phyloP scores from a whole-genome alignment of 2,113 vertebrate genomes.

The Lycaon pictus region DNA sequence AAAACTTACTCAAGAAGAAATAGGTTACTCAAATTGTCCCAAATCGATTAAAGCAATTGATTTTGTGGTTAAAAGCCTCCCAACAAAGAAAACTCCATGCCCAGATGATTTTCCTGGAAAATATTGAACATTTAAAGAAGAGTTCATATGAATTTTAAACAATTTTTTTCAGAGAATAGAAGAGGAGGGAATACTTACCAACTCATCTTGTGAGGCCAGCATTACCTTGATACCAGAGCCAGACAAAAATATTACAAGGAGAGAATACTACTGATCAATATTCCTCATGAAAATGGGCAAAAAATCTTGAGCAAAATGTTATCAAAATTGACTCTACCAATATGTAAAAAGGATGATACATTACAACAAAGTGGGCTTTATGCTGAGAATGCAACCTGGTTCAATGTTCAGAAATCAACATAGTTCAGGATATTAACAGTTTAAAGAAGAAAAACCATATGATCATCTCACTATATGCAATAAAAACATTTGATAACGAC shows the following conservation, averaged over 20 bases:
- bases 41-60: background rate
- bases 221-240: background rate
- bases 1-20: background rate
- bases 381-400: background rate
- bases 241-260: background rate
- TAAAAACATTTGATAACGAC: background rate
- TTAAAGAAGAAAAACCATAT: constrained; percentile 38
- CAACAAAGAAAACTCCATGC: background rate
- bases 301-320: constrained; percentile 10
- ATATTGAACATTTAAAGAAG: background rate
- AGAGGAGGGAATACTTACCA: background rate
- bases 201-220: background rate
- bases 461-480: background rate
- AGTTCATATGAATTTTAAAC: background rate
- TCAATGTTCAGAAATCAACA: background rate
- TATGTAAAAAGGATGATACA: background rate
- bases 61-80: background rate
- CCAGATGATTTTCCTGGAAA: background rate
- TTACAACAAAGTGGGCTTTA: background rate
- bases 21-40: background rate
- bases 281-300: background rate
- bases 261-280: background rate
- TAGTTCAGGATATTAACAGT: background rate
- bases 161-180: background rate
- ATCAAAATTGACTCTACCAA: background rate